A percentile compares a stretch with the other conserved stretches of the same genome.
phyloP scores from a whole-genome alignment of 2,888 invertebrate species.

The Leptopilina drosophilae region DNA sequence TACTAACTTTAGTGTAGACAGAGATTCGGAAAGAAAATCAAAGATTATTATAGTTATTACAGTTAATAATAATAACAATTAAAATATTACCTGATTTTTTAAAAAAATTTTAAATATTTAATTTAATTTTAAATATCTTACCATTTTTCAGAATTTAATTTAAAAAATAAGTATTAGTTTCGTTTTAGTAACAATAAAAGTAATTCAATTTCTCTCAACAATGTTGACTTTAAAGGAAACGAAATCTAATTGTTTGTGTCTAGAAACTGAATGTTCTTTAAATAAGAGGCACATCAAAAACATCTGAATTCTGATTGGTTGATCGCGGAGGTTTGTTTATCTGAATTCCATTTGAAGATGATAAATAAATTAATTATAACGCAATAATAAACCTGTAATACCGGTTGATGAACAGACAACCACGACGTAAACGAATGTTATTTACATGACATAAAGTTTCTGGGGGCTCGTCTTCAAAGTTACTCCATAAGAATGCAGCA shows the following conservation, averaged over 20 bases:
- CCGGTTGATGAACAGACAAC: slow-evolving; percentile 59
- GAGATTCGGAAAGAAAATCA: no score
- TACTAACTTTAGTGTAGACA: no score
- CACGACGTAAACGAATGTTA: slow-evolving; percentile 59
- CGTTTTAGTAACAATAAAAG: neutral
- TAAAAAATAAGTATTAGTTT: neutral
- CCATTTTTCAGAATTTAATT: no score
- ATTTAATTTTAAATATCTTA: no score
- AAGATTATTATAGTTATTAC: no score
- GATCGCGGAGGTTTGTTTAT: slow-evolving; percentile 71
- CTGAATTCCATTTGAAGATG: slow-evolving; percentile 53
- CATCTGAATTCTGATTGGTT: slow-evolving; percentile 66
- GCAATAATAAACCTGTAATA: slow-evolving; percentile 44
- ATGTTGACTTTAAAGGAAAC: neutral
- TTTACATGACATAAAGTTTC: slow-evolving; percentile 48
- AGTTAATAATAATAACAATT: no score
- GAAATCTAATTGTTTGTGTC: slow-evolving; percentile 34
- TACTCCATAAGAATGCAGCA: slow-evolving; percentile 24
- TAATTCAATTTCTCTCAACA: neutral
- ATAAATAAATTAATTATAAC: slow-evolving; percentile 61
- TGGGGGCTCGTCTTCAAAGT: slow-evolving; percentile 53
- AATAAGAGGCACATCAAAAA: slow-evolving; percentile 53
- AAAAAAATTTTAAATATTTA: no score
- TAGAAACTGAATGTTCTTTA: slow-evolving; percentile 50
- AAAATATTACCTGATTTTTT: no score